Conservation (phyloP, 2,888 invertebrate species). For the Cerceris rybyensis region DNA sequence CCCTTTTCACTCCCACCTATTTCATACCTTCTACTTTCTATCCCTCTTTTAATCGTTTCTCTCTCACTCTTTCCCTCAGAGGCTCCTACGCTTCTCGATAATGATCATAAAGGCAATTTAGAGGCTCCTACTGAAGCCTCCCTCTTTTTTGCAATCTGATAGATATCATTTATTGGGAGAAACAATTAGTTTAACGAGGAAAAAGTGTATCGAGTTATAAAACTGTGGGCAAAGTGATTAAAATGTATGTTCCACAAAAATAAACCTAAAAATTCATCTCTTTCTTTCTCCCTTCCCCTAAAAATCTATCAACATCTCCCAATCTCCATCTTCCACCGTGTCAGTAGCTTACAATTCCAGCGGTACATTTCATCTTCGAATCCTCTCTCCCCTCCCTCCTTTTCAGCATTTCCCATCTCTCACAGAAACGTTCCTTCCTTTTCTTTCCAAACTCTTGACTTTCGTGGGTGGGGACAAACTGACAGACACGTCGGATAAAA, state of each 20-base stretch:
- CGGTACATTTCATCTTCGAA: not conserved
- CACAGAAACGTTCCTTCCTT: not conserved
- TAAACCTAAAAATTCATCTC: not conserved
- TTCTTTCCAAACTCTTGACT: slow-evolving; percentile 7
- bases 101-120: too few relatives aligned
- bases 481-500: slow-evolving; percentile 66
- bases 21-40: not conserved
- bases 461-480: slow-evolving; percentile 68
- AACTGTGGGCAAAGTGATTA: too few relatives aligned
- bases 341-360: not conserved
- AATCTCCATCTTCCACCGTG: not conserved
- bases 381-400: not conserved
- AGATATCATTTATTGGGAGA: too few relatives aligned
- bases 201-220: too few relatives aligned
- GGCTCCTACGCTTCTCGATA: too few relatives aligned
- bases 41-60: slow-evolving; percentile 9
- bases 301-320: not conserved
- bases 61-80: too few relatives aligned
- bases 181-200: too few relatives aligned
- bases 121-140: too few relatives aligned
- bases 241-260: too few relatives aligned
- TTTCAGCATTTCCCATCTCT: not conserved
- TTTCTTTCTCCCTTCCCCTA: slow-evolving; percentile 6
- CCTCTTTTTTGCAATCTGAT: too few relatives aligned
- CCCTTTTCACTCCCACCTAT: slow-evolving; percentile 17